Evolutionary conservation across 1,140 invertebrate genomes (phyloP), one percentile per base, ranked within the genome.

Genomic region (Drosophila asahinai): DNA sequence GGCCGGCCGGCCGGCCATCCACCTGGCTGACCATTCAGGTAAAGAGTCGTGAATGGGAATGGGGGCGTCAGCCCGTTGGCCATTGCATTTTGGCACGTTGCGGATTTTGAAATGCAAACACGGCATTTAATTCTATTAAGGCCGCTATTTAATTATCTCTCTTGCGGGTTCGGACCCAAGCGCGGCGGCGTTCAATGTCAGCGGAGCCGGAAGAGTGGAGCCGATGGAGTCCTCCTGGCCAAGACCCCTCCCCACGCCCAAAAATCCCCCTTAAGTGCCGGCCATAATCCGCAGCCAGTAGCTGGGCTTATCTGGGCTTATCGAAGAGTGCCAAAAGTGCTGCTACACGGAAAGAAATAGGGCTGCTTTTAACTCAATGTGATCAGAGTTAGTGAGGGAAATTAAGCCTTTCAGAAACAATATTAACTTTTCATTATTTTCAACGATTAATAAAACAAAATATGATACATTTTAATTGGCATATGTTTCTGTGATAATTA

Each of bases 41-140:
- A 55, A 38, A 40, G 33, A 55, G 52, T 5, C 5, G n/a, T 57
- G 25, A 27, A 19, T 36, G 14, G 36, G 33, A 47, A 40, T 14
- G 47, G 49, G 19, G 76, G 60, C n/a, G 66, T 22, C 22, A 43
- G 65, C 49, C 83, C 70, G 65, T 73, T 86, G 80, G 76, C 64
- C 73, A 60, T 77, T 78, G 45, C 66, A 78, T 78, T 78, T 82
- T 83, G 86, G 73, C 84, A 84, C 81, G 81, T 78, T 89, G 77
- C 80, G 70, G 81, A 90, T 91, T 91, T 90, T 90, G 86, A 90
- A 90, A 90, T 90, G 86, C 86, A 86, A 90, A 90, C 86, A 90
- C 81, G 79, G 82, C 86, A 90, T 90, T 90, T 90, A 90, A 90
- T 90, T 90, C 86, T 90, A 91, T 90, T 90, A 91, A 76, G 81